These are phyloP conservation scores for Pandemis heparana DNA, from an alignment of 2,888 invertebrate genomes.

Conservation along the genomic window DNA sequence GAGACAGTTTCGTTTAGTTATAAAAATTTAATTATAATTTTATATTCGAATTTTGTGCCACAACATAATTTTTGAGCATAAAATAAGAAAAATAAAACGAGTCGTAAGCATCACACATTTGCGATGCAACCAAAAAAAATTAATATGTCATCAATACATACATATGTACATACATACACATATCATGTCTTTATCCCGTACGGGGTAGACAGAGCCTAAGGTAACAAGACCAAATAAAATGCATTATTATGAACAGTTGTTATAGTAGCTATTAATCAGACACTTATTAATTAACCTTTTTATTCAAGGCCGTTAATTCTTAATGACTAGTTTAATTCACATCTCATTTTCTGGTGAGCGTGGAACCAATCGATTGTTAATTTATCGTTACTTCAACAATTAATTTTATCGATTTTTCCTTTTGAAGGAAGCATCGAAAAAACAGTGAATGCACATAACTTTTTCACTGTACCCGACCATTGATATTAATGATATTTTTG, in stretches of 20 bases:
- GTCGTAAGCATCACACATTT: neutral
- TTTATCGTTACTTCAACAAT: slow-evolving; percentile 1
- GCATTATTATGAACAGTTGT: neutral
- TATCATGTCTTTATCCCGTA: too few species aligned
- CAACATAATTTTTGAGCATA: neutral
- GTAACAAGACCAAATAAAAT: too few species aligned
- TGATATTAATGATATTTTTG: too few species aligned
- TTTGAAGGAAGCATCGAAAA: neutral
- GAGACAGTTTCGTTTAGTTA: neutral
- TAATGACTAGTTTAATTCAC: slow-evolving; percentile 24
- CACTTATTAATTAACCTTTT: neutral
- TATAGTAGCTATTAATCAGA: neutral
- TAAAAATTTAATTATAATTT: neutral
- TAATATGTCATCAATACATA: too few species aligned
- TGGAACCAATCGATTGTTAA: neutral
- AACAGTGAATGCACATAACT: too few species aligned
- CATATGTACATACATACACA: too few species aligned
- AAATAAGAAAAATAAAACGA: neutral
- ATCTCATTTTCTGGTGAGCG: slow-evolving; percentile 5
- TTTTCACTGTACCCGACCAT: too few species aligned
- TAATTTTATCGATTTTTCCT: too few species aligned
- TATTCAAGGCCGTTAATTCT: neutral
- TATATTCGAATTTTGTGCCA: neutral
- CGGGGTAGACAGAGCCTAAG: too few species aligned
- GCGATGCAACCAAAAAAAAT: too few species aligned